Evolutionary conservation across 1,140 invertebrate genomes (phyloP), one percentile per base, ranked within the genome.

Genomic region (Periplaneta americana): DNA sequence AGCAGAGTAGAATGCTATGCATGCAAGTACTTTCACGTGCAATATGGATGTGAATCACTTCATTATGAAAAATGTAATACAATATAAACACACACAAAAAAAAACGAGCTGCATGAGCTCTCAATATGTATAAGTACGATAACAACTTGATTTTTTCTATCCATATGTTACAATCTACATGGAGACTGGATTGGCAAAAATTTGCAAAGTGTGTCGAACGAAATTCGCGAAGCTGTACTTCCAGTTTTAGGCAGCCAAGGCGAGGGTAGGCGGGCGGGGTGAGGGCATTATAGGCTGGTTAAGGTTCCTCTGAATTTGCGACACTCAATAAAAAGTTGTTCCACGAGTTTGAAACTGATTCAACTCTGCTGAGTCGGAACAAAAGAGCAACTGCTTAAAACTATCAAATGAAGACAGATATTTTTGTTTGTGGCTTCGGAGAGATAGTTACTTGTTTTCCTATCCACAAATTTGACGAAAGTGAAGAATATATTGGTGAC

Each of bases 281-380:
- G 34, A 80, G 57, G 22, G 74, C 28, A 75, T 74, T 35, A 36
- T 75, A 80, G 35, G 80, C 74, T 80, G 80, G 66, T 80, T 57
- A 75, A 75, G 80, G 80, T 80, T 75, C 80, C 80, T 80, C 80
- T 80, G 80, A 80, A 80, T 80, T 80, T 75, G 80, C 80, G 80
- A 80, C 80, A 80, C 80, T 75, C 66, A 74, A 75, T 75, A 75
- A 80, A 80, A 80, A 80, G 74, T 78, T 78, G 76, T 78, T 78
- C 76, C 35, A 78, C 76, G 34, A 78, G 76, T 78, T 78, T 78
- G 28, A 78, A 78, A 78, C 76, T 36, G 76, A 78, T 78, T 78
- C 80, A 80, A 80, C 80, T 80, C 36, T 57, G 13, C 76, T 22
- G 34, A 34, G 22, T 78, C 28, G 3, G 48, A 80, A 80, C 80